phyloP scores from a whole-genome alignment of 2,888 invertebrate species.

The Nomada ferruginata region DNA sequence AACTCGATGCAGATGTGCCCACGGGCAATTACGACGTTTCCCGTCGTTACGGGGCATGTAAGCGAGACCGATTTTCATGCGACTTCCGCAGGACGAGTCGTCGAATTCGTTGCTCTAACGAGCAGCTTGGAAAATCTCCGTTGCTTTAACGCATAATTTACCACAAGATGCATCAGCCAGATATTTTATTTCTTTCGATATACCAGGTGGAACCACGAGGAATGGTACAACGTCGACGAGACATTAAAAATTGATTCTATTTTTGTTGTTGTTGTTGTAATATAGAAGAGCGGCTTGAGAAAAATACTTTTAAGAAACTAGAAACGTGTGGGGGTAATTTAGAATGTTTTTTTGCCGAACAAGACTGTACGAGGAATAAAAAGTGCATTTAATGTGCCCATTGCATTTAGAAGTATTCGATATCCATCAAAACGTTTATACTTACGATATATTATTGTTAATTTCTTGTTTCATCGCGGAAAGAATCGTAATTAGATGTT shows the following conservation, averaged over 20 bases:
- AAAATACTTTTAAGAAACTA: too few species aligned
- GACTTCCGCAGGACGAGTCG: slow-evolving; percentile 75
- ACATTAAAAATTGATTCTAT: background rate
- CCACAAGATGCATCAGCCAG: background rate
- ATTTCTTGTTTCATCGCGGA: background rate
- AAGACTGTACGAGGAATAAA: too few species aligned
- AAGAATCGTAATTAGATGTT: background rate
- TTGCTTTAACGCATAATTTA: slow-evolving; percentile 36
- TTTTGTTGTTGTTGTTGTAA: too few species aligned
- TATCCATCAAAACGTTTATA: too few species aligned
- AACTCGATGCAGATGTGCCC: slow-evolving; percentile 47
- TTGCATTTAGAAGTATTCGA: too few species aligned
- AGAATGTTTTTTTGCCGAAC: too few species aligned
- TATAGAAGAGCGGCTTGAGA: too few species aligned
- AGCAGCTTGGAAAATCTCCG: slow-evolving; percentile 44
- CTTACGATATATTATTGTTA: too few species aligned
- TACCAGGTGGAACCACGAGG: background rate
- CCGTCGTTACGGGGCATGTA: slow-evolving; percentile 81
- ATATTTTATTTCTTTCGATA: background rate
- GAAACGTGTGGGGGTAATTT: too few species aligned
- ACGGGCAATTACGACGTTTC: slow-evolving; percentile 80
- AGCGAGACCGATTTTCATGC: slow-evolving; percentile 82
- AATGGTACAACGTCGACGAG: background rate
- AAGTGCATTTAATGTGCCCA: too few species aligned
- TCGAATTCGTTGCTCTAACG: slow-evolving; percentile 37